Percentiles rank a stretch among this genome's conserved stretches.
Evolutionary conservation across 2,888 invertebrate genomes (phyloP).

Genomic region (Metalampra italica): DNA sequence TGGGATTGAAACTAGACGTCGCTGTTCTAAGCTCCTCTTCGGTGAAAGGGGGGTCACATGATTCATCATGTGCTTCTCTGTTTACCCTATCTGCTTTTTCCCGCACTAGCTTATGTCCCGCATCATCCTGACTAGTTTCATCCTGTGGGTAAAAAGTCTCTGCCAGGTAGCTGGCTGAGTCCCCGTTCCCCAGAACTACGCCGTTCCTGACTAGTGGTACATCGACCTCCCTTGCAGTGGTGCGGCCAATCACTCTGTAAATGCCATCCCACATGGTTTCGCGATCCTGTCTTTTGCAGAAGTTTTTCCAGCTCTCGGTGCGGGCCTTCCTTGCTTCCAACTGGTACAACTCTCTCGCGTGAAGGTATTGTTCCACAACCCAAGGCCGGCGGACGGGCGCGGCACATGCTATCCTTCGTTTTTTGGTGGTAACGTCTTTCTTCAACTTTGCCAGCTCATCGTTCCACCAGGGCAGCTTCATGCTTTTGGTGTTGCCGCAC

Average conservation of each 20-base stretch:
- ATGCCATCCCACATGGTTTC: slow-evolving; percentile 13
- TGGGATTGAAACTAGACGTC: slow-evolving; percentile 7
- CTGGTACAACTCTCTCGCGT: slow-evolving; percentile 15
- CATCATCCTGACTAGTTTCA: background rate
- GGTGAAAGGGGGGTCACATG: background rate
- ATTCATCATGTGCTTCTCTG: background rate
- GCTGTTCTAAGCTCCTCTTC: background rate
- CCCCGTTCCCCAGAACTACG: background rate
- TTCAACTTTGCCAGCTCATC: slow-evolving; percentile 11
- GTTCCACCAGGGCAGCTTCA: slow-evolving; percentile 19
- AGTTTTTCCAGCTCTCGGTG: slow-evolving; percentile 17
- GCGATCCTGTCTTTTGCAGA: slow-evolving; percentile 16
- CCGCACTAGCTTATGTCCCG: background rate
- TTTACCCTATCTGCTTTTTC: background rate
- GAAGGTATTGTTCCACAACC: slow-evolving; percentile 14
- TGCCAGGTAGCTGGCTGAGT: slow-evolving; percentile 7
- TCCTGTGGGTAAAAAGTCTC: slow-evolving; percentile 6
- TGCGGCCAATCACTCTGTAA: slow-evolving; percentile 4
- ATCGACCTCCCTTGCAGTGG: background rate
- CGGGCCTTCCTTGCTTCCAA: slow-evolving; percentile 7
- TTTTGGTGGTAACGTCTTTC: slow-evolving; percentile 7
- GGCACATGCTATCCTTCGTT: slow-evolving; percentile 2
- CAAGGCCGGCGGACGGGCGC: slow-evolving; percentile 10
- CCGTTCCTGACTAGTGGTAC: slow-evolving; percentile 1
- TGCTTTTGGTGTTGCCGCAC: background rate